phyloP scores from a whole-genome alignment of 2,888 invertebrate species.

The Lithophane socia region DNA sequence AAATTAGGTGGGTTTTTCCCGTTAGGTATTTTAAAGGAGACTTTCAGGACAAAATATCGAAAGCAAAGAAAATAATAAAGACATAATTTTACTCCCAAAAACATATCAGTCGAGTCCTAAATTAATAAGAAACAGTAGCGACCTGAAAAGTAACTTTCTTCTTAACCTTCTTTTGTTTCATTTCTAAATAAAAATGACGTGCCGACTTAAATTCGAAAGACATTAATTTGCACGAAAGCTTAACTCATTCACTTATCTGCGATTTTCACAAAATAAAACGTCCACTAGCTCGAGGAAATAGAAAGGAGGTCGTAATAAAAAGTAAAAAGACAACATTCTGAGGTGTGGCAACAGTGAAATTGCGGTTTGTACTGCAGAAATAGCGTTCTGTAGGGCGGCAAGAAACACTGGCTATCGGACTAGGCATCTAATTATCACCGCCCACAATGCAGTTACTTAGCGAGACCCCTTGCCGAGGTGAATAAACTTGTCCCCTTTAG shows the following conservation, averaged over 20 bases:
- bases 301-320: slow-evolving; percentile 69
- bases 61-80: background rate
- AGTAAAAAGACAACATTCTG: slow-evolving; percentile 73
- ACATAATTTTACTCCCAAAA: background rate
- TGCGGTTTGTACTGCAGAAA: slow-evolving; percentile 79
- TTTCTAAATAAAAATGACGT: slow-evolving; percentile 81
- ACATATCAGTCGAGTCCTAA: background rate
- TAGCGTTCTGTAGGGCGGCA: slow-evolving; percentile 74
- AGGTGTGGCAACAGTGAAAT: slow-evolving; percentile 75
- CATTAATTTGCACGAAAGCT: slow-evolving; percentile 77
- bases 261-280: slow-evolving; percentile 68
- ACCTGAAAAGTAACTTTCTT: slow-evolving; percentile 87
- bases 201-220: slow-evolving; percentile 81
- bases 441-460: slow-evolving; percentile 75
- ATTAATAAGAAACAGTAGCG: slow-evolving; percentile 22
- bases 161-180: slow-evolving; percentile 83
- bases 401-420: slow-evolving; percentile 80
- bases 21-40: background rate
- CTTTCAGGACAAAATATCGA: background rate
- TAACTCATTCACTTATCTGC: slow-evolving; percentile 65
- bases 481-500: slow-evolving; percentile 78
- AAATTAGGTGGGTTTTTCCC: background rate
- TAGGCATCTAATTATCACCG: slow-evolving; percentile 84
- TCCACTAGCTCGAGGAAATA: slow-evolving; percentile 60
- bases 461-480: slow-evolving; percentile 71